Base-by-base conservation (phyloP, 2,113 vertebrate species). In the Gambusia holbrooki region DNA sequence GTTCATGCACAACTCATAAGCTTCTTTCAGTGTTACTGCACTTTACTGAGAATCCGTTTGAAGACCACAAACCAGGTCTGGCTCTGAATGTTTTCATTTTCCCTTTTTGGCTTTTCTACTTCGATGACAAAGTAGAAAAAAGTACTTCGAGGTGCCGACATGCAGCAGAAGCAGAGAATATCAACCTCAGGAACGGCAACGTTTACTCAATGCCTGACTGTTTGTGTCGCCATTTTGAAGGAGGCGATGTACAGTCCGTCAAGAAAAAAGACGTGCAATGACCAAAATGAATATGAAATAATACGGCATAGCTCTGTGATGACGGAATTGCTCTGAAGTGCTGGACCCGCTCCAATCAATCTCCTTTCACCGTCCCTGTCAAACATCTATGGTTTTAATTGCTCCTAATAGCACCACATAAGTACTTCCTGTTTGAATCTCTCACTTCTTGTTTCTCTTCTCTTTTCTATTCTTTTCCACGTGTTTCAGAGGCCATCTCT, bases 341-440 rank as follows among this genome's bases (percentile, higher is more conserved):
- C 73, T 69, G 37, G 25, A 0, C n/a, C 51, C 70, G 22, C 58
- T 14, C 64, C 84, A 67, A 82, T 88, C 70, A 81, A 62, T 92
- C 80, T 80, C 48, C 79, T 88, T 87, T 87, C 58, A 66, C 73
- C 78, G 81, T 89, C 70, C 86, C 68, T 86, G 77, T 87, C 67
- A 73, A 66, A 69, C 63, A 32, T 85, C 80, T 83, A 32, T 71
- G 68, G 67, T 84, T 85, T 88, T 77, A 82, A 93, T 90, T 92
- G 87, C 90, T 89, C 92, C 90, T 94, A 94, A 91, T 95, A 90
- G 92, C 92, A 92, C 92, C 83, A 73, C 78, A 85, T 65, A 96
- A 96, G 92, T 95, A 94, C 95, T 97, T 96, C 96, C 96, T 94
- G 92, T 94, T 93, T 91, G 92, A 94, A 92, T 89, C 93, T 95